Conservation (phyloP, 2,797 vertebrate genomes). For the Malacoraja senta region DNA sequence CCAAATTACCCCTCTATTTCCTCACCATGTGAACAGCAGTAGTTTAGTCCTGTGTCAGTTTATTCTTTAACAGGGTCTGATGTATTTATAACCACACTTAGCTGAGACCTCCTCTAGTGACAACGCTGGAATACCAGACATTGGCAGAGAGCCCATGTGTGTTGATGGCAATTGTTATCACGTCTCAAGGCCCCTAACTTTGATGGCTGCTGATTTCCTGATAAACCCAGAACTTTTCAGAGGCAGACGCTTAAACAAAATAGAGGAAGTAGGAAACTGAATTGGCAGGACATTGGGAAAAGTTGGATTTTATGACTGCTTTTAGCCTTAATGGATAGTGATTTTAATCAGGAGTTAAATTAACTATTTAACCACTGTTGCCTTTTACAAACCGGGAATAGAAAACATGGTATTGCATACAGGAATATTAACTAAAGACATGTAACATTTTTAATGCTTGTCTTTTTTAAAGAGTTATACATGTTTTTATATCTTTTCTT, state of each 20-base stretch:
- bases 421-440: not conserved
- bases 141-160: slow-evolving; percentile 33
- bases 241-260: slow-evolving; percentile 8
- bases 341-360: slow-evolving; percentile 33
- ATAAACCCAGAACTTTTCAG: slow-evolving; percentile 14
- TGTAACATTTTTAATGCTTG: not conserved
- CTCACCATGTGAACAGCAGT: slow-evolving; percentile 29
- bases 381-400: not conserved
- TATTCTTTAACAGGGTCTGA: slow-evolving; percentile 37
- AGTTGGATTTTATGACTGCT: slow-evolving; percentile 30
- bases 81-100: slow-evolving; percentile 39
- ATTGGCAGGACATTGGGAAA: slow-evolving; percentile 32
- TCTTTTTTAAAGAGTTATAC: not conserved
- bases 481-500: not conserved
- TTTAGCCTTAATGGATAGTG: slow-evolving; percentile 33
- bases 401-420: not conserved
- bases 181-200: slow-evolving; percentile 32
- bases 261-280: slow-evolving; percentile 35
- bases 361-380: not conserved
- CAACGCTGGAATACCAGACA: slow-evolving; percentile 30
- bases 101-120: slow-evolving; percentile 44
- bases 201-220: slow-evolving; percentile 37
- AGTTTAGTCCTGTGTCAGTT: slow-evolving; percentile 33
- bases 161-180: slow-evolving; percentile 39
- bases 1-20: slow-evolving; percentile 34